phyloP scores from a whole-genome alignment of 2,113 vertebrate species.

The Haplochromis burtoni region DNA sequence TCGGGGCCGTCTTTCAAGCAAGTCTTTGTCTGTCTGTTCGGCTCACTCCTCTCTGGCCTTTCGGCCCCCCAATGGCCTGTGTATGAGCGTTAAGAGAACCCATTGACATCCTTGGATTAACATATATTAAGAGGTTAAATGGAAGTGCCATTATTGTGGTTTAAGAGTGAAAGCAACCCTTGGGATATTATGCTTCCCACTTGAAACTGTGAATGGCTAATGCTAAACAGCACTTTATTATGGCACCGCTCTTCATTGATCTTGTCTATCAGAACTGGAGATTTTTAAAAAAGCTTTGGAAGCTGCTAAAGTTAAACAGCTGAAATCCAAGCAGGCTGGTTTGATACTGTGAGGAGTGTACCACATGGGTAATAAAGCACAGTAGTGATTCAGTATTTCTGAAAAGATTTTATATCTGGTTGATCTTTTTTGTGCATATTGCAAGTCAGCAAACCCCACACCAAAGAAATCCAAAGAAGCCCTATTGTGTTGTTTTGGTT shows the following conservation, averaged over 20 bases:
- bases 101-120: slow-evolving; percentile 67
- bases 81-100: slow-evolving; percentile 57
- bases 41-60: slow-evolving; percentile 33
- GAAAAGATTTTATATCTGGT: neutral
- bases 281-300: slow-evolving; percentile 28
- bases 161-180: slow-evolving; percentile 53
- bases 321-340: neutral
- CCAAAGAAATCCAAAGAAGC: neutral
- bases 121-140: slow-evolving; percentile 72
- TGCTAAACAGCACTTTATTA: slow-evolving; percentile 57
- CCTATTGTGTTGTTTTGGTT: neutral
- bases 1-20: slow-evolving; percentile 40
- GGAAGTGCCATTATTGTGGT: slow-evolving; percentile 62
- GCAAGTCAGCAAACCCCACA: neutral
- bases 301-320: slow-evolving; percentile 26
- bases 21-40: slow-evolving; percentile 42
- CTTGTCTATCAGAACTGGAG: slow-evolving; percentile 35
- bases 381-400: neutral
- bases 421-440: neutral
- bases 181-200: slow-evolving; percentile 63
- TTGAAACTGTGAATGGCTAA: slow-evolving; percentile 65
- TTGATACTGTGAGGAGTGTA: neutral
- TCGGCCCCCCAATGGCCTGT: slow-evolving; percentile 39
- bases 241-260: slow-evolving; percentile 35
- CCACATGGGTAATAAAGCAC: neutral